These are phyloP conservation scores for Wiebesia pumilae DNA, from an alignment of 1,140 invertebrate genomes.

Conservation along the genomic window DNA sequence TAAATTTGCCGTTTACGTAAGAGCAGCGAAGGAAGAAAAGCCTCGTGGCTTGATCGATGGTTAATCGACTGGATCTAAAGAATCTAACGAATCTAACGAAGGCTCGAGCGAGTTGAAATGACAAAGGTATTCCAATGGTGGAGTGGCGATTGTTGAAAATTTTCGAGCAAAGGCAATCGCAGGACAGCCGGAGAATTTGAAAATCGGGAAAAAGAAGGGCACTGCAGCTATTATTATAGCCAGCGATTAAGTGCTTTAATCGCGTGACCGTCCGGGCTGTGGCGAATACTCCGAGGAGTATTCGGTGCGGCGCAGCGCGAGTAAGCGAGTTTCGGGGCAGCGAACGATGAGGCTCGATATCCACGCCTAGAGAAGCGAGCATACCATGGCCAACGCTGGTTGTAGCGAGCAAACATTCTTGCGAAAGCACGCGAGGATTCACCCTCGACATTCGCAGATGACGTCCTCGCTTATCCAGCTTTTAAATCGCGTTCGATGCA, in stretches of 20 bases:
- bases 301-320: background rate
- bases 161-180: background rate
- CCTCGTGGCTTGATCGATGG: background rate
- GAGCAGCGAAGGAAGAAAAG: background rate
- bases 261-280: constrained; percentile 41
- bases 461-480: background rate
- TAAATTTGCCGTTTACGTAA: too few species aligned
- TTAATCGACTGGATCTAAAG: too few species aligned
- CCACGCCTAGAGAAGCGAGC: constrained; percentile 44
- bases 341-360: constrained; percentile 51
- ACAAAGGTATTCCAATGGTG: background rate
- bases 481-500: background rate
- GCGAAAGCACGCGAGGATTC: constrained; percentile 30
- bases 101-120: background rate
- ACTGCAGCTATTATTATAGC: constrained; percentile 42
- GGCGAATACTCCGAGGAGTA: background rate
- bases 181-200: background rate
- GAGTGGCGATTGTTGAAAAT: background rate
- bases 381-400: background rate
- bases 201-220: constrained; percentile 41
- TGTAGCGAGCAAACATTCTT: constrained; percentile 8
- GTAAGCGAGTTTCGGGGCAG: background rate
- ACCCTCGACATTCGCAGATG: constrained; percentile 11
- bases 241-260: constrained; percentile 48
- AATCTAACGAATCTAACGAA: background rate